Evolutionary conservation across 2,888 invertebrate genomes (phyloP).

Genomic region (Phasia obesa): DNA sequence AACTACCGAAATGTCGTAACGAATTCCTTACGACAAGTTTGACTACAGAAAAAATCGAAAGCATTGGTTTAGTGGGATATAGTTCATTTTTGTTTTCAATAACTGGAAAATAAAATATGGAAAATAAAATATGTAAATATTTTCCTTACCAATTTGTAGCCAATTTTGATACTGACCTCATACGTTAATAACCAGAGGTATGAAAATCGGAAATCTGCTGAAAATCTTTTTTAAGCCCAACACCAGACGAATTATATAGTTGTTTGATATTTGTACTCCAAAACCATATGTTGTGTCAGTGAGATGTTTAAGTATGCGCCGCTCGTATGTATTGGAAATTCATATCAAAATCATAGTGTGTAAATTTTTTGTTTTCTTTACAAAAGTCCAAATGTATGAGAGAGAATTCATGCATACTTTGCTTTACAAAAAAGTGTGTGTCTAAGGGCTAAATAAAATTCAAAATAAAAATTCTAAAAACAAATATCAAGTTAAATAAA

Average conservation of each 20-base stretch:
- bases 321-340: constrained; percentile 22
- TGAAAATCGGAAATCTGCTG: neutral
- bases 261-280: neutral
- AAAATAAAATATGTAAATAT: no score
- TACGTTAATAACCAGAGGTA: neutral
- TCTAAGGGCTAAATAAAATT: constrained; percentile 25
- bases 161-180: neutral
- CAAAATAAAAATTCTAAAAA: constrained; percentile 14
- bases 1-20: no score
- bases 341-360: constrained; percentile 46
- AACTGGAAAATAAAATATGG: no score
- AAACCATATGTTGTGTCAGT: neutral
- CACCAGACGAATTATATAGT: constrained; percentile 44
- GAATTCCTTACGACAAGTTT: no score
- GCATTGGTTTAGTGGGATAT: no score
- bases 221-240: constrained; percentile 28
- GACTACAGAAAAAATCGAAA: no score
- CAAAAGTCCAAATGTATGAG: constrained; percentile 18
- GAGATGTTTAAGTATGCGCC: constrained; percentile 14
- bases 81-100: no score
- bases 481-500: constrained; percentile 47
- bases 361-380: constrained; percentile 6
- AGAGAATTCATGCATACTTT: constrained; percentile 8
- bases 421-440: neutral
- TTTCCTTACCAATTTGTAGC: no score